A percentile compares a stretch with the other conserved stretches of the same genome.
phyloP scores from a whole-genome alignment of 2,888 invertebrate species.

The Papilio protenor region DNA sequence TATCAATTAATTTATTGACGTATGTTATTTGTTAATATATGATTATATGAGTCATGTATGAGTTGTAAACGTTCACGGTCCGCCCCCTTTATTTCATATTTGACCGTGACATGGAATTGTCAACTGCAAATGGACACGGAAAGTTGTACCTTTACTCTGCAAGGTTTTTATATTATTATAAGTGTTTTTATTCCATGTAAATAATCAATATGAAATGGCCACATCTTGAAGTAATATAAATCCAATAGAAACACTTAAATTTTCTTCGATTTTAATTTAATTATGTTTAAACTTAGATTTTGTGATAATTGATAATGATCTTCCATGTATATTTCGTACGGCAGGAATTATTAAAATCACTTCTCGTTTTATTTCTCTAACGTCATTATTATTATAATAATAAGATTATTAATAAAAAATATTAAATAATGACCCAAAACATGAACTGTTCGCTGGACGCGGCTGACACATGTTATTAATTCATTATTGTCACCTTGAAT shows the following conservation, averaged over 20 bases:
- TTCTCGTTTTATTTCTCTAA: neutral
- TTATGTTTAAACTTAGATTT: neutral
- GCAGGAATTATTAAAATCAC: no score
- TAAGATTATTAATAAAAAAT: neutral
- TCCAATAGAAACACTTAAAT: neutral
- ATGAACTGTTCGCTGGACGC: neutral
- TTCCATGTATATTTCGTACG: no score
- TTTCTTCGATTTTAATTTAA: no score
- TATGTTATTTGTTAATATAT: neutral
- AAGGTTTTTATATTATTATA: conserved; percentile 14
- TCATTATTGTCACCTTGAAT: conserved; percentile 12
- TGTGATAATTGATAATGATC: neutral
- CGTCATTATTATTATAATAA: neutral
- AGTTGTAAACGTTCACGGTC: conserved; percentile 37
- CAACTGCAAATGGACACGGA: conserved; percentile 20
- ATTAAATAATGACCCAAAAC: neutral
- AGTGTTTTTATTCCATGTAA: neutral
- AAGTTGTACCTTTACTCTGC: conserved; percentile 26
- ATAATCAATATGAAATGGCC: neutral
- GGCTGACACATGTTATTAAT: neutral
- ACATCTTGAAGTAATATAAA: neutral
- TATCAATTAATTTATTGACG: neutral
- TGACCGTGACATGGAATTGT: conserved; percentile 39
- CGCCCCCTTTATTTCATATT: conserved; percentile 37
- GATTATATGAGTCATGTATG: conserved; percentile 30